Percentiles rank a stretch among this genome's conserved stretches.
phyloP scores from a whole-genome alignment of 2,797 vertebrate species.

The Falco berigora region DNA sequence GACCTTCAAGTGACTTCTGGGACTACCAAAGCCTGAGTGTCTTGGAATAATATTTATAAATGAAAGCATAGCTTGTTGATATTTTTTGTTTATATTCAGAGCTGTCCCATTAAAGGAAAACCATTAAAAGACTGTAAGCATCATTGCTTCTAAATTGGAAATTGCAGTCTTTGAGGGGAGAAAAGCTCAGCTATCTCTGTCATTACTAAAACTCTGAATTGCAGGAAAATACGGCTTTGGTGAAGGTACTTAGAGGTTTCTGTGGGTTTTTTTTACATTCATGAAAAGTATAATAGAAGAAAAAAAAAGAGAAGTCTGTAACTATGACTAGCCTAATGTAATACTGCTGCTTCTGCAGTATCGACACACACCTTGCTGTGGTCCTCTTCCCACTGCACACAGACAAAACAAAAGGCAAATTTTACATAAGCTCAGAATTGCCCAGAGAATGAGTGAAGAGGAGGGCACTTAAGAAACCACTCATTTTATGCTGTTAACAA shows the following conservation, averaged over 20 bases:
- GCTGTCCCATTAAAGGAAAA: background rate
- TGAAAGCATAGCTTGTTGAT: background rate
- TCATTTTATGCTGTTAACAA: background rate
- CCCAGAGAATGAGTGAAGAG: background rate
- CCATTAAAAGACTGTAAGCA: background rate
- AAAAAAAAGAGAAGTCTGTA: background rate
- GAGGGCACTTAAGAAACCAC: background rate
- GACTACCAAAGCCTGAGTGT: background rate
- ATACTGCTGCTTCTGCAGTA: background rate
- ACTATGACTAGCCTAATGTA: background rate
- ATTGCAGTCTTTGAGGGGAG: background rate
- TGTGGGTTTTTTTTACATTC: background rate
- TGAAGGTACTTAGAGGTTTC: background rate
- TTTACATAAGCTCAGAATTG: background rate
- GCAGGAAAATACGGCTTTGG: accelerated
- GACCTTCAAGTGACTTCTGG: background rate
- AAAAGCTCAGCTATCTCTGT: background rate
- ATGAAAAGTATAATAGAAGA: background rate
- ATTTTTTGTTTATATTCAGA: background rate
- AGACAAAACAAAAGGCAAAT: background rate
- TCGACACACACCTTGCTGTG: accelerated
- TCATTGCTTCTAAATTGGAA: background rate
- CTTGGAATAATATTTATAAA: background rate
- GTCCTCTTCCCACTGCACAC: background rate
- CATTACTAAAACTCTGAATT: no score